Base-by-base conservation (phyloP, 1,140 invertebrate genomes). In the Zaprionus ghesquierei region DNA sequence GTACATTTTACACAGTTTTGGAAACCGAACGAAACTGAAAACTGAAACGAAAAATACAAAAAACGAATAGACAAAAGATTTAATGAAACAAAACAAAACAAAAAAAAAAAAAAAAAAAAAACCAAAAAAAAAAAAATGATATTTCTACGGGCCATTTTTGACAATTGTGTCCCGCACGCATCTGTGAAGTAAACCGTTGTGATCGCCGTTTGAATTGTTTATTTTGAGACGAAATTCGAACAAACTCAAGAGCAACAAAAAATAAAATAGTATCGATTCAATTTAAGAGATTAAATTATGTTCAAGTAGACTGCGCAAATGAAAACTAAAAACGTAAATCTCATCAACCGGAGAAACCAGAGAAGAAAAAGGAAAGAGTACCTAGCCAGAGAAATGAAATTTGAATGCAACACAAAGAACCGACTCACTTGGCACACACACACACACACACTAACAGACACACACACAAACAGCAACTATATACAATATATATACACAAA, bases 141-240 rank as follows among this genome's bases (percentile, higher is more conserved):
- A 87, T 87, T 87, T 86, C 79, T 79, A 89, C 68, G 82, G 76
- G 72, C 38, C 76, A 76, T 70, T 68, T 87, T 58, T 76, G 56
- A 81, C 53, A 86, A 75, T 20, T 20, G 75, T 86, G 77, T 81
- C 81, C 79, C 81, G 81, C 66, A 87, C 75, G 71, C 75, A 66
- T 87, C 84, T 87, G 85, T 87, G 84, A 87, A 89, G 55, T 76
- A 87, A 87, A 87, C 84, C 79, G 84, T 87, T 87, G 82, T 87
- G 82, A 87, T 87, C 82, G 84, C 79, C 18, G 22, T 80, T 87
- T 89, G 72, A 79, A 84, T 68, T 69, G 44, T 87, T 89, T 79
- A 71, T 75, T 89, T 84, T 65, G 62, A 77, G 53, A 71, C 33
- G 29, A 58, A 62, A 62, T 62, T 62, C 50, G 55, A 60, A 27